A percentile compares a stretch with the other conserved stretches of the same genome.
Conservation (phyloP, 2,888 invertebrate species). For the Sicus ferrugineus region DNA sequence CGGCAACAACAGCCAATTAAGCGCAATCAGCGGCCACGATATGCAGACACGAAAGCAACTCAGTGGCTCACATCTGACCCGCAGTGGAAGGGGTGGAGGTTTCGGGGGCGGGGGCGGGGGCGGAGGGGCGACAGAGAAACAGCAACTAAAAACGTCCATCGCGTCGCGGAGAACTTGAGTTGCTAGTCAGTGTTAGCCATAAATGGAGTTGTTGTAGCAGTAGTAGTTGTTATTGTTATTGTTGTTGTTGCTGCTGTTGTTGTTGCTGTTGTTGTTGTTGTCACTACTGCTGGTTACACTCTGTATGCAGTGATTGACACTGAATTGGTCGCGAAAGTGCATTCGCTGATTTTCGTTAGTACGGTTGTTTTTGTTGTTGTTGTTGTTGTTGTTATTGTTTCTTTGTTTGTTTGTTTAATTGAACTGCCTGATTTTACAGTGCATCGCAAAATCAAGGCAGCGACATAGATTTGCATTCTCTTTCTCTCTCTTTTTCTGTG, state of each 20-base stretch:
- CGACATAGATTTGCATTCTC: not conserved
- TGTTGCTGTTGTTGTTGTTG: constrained; percentile 26
- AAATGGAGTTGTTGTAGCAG: not conserved
- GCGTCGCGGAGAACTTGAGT: not conserved
- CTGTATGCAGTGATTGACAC: constrained; percentile 51
- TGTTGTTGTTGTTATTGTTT: not conserved
- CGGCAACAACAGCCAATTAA: no score
- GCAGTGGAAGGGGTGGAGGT: not conserved
- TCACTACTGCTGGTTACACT: constrained; percentile 28
- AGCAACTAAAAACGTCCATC: no score
- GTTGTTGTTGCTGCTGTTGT: constrained; percentile 26
- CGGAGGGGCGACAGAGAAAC: not conserved
- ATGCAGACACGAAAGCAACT: no score
- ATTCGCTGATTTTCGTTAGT: constrained; percentile 53
- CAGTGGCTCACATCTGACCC: no score
- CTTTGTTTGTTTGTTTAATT: not conserved
- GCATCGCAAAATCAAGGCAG: not conserved
- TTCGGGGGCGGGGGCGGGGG: not conserved
- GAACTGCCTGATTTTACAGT: not conserved
- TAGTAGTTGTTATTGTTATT: constrained; percentile 22
- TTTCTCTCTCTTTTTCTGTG: not conserved
- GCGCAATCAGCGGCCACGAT: no score
- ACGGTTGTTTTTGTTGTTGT: not conserved
- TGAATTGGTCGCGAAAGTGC: constrained; percentile 62
- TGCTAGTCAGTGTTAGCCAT: not conserved